Percentiles rank a stretch among this genome's conserved stretches.
phyloP scores from a whole-genome alignment of 2,888 invertebrate species.

The Liodrosophila aerea region DNA sequence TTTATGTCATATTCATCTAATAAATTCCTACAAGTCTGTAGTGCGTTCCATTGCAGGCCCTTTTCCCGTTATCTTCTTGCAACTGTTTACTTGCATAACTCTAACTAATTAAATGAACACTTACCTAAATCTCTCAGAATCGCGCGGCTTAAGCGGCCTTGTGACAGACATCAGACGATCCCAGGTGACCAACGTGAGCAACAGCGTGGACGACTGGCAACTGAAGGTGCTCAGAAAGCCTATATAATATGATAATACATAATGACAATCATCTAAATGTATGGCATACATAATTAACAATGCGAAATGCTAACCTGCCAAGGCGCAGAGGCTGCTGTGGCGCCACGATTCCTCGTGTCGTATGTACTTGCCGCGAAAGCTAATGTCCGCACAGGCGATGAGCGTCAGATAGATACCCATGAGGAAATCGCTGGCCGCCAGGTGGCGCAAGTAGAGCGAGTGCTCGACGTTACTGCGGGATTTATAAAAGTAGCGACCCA shows the following conservation, averaged over 20 bases:
- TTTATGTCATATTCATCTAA: too few species aligned
- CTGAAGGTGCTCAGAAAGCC: constrained; percentile 85
- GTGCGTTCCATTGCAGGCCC: too few species aligned
- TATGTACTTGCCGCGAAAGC: constrained; percentile 84
- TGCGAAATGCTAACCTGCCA: constrained; percentile 85
- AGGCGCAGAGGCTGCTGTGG: constrained; percentile 84
- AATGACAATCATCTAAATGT: too few species aligned
- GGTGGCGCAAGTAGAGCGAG: constrained; percentile 85
- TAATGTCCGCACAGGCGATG: constrained; percentile 84
- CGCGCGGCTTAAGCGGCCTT: constrained; percentile 83
- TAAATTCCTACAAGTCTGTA: too few species aligned
- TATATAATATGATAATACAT: constrained; percentile 60
- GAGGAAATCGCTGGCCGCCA: constrained; percentile 85
- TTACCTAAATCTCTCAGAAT: constrained; percentile 75
- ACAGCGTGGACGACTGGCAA: constrained; percentile 85
- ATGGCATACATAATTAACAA: too few species aligned
- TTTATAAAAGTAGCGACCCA: constrained; percentile 84
- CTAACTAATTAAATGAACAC: too few species aligned
- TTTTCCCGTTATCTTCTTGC: too few species aligned
- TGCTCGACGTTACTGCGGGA: constrained; percentile 85
- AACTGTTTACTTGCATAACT: too few species aligned
- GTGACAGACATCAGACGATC: constrained; percentile 86
- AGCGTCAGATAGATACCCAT: constrained; percentile 86
- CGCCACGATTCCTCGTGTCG: constrained; percentile 85
- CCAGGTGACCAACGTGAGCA: constrained; percentile 85